Percentiles rank a stretch among this genome's conserved stretches.
phyloP scores from a whole-genome alignment of 2,113 vertebrate species.

The Chionis minor region DNA sequence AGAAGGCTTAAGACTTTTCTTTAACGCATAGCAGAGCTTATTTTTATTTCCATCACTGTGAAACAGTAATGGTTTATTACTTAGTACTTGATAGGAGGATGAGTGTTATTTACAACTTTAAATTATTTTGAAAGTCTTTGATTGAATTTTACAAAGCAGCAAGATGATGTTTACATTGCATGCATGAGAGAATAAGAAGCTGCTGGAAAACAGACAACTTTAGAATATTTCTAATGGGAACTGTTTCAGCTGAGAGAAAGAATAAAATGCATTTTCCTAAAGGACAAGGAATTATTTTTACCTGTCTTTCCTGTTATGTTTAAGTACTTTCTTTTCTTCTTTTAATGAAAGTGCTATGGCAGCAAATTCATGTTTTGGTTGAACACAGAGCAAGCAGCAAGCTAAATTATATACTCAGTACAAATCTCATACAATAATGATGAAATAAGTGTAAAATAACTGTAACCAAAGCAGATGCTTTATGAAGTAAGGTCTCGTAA shows the following conservation, averaged over 20 bases:
- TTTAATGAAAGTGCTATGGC: not conserved
- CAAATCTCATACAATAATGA: slow-evolving; percentile 30
- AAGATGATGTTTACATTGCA: not conserved
- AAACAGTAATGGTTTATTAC: slow-evolving; percentile 56
- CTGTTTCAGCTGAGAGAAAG: not conserved
- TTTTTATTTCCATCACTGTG: not conserved
- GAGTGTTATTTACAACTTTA: slow-evolving; percentile 30
- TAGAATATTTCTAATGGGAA: not conserved
- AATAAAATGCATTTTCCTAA: not conserved
- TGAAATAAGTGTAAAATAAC: slow-evolving; percentile 60
- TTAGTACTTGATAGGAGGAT: not conserved
- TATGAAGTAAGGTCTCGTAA: slow-evolving; percentile 50
- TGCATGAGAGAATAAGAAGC: not conserved
- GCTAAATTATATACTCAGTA: slow-evolving; percentile 29
- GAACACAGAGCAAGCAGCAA: slow-evolving; percentile 8
- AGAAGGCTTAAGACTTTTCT: slow-evolving; percentile 16
- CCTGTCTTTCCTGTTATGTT: not conserved
- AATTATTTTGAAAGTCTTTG: slow-evolving; percentile 10
- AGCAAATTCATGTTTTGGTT: slow-evolving; percentile 12
- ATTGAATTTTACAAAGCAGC: not conserved
- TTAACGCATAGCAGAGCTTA: not conserved
- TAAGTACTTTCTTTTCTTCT: not conserved
- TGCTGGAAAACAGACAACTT: not conserved
- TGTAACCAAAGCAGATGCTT: slow-evolving; percentile 53
- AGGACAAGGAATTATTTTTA: not conserved